A percentile compares a stretch with the other conserved stretches of the same genome.
These are phyloP conservation scores for Galbula dea DNA, from an alignment of 2,113 vertebrate genomes.

Conservation along the genomic window DNA sequence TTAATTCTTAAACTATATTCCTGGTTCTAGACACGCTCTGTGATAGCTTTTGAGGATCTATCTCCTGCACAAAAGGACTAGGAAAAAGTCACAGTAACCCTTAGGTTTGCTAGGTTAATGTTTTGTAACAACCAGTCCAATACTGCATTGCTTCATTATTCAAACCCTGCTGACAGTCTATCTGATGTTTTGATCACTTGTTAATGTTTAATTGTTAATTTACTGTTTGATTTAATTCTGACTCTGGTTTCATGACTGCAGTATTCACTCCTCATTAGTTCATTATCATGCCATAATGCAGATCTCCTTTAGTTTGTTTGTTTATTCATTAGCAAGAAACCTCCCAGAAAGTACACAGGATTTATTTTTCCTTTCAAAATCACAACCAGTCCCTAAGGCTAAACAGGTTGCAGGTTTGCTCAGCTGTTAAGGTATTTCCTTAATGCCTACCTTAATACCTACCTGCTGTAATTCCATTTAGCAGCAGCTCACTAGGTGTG, in stretches of 20 bases:
- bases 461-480: neutral
- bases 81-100: neutral
- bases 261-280: neutral
- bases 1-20: neutral
- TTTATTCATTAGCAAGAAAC: neutral
- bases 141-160: neutral
- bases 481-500: neutral
- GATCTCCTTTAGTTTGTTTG: neutral
- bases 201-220: conserved; percentile 39
- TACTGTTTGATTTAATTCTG: neutral
- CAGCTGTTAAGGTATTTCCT: neutral
- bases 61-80: neutral
- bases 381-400: neutral
- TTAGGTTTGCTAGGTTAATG: neutral
- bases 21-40: neutral
- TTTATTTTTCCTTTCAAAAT: conserved; percentile 23
- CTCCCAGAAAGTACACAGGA: neutral
- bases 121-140: neutral
- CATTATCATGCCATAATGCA: neutral
- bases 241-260: neutral
- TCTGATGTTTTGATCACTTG: conserved; percentile 21
- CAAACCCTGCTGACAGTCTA: neutral
- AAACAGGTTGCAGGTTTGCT: neutral
- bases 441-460: neutral
- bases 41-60: neutral